Percentiles rank a stretch among this genome's conserved stretches.
These are phyloP conservation scores for Amphiprion percula DNA, from an alignment of 2,113 vertebrate species.

Conservation along the genomic window DNA sequence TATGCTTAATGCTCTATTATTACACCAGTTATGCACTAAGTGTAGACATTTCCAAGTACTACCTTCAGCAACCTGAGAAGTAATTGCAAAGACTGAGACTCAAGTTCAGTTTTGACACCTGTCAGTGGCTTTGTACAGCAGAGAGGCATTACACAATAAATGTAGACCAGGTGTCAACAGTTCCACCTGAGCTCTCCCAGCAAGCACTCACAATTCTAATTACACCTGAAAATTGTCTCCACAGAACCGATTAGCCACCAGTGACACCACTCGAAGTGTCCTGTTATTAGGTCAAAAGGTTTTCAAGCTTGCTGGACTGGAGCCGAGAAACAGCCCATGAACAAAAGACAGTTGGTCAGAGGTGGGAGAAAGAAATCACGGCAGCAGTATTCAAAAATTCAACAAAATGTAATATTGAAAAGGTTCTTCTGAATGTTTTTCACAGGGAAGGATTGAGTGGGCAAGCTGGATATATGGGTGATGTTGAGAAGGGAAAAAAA, in stretches of 20 bases:
- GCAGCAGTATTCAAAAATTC: neutral
- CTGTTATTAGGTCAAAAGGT: constrained; percentile 25
- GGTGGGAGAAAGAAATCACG: neutral
- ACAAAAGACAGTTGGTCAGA: neutral
- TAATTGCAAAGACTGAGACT: neutral
- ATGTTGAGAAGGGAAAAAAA: neutral
- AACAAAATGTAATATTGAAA: constrained; percentile 12
- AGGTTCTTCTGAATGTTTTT: neutral
- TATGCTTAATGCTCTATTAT: too few relatives aligned
- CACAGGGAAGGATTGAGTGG: neutral
- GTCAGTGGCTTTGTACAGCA: neutral
- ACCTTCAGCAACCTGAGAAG: neutral
- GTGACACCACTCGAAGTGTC: constrained; percentile 6
- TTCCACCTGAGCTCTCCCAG: constrained; percentile 9
- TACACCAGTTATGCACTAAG: too few relatives aligned
- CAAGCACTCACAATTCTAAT: constrained; percentile 38
- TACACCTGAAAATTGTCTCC: constrained; percentile 42
- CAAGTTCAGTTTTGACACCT: neutral
- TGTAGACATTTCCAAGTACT: neutral
- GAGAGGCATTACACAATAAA: neutral
- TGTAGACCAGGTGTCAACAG: constrained; percentile 27
- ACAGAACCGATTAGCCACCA: constrained; percentile 31
- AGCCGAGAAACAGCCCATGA: neutral
- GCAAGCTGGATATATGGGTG: neutral
- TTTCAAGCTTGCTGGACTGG: neutral